Base-by-base conservation (phyloP, 2,797 vertebrate genomes). In the Brotula barbata region DNA sequence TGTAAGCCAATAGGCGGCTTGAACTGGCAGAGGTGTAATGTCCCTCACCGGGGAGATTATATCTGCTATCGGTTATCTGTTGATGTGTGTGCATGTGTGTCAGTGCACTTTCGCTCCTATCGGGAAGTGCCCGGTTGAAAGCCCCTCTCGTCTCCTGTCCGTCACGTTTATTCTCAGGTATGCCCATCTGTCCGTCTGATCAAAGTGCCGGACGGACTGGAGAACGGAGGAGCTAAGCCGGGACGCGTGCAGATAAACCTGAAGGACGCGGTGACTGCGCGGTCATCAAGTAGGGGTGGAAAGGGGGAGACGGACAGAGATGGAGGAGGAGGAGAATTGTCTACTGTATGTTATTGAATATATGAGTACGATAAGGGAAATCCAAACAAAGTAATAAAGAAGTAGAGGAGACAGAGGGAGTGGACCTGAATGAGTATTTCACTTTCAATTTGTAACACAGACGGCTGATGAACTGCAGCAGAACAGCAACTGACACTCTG, bases 101-200 rank as follows among this genome's bases (percentile, higher is more conserved):
- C 28, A 46, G 31, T 23, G 50, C 23, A 16, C n/a, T 13, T 47
- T 58, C 10, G 3, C 19, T 56, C 41, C 36, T 74, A 77, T 84
- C 80, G 86, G 74, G 68, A 80, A 78, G 54, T 41, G 62, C 68
- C 82, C 64, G 63, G 47, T n/a, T 23, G 23, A 64, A 60, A 84
- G 49, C 31, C 23, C 50, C 57, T 71, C 64, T 86, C 72, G 68
- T 86, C 77, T 72, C 66, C 64, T 43, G 68, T 19, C 12, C 23
- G 70, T 34, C 13, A 59, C 62, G 78, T 77, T 67, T 76, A 45
- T 51, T 31, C 55, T 58, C 80, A 77, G 70, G 75, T 81, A 78
- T 60, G 75, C 5, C 48, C 10, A 28, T 20, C 37, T 49, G 56
- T 34, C 22, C 4, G 41, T 59, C 31, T 15, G 78, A 76, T 71